Conservation (phyloP, 2,797 vertebrate species). For the Luscinia megarhynchos region DNA sequence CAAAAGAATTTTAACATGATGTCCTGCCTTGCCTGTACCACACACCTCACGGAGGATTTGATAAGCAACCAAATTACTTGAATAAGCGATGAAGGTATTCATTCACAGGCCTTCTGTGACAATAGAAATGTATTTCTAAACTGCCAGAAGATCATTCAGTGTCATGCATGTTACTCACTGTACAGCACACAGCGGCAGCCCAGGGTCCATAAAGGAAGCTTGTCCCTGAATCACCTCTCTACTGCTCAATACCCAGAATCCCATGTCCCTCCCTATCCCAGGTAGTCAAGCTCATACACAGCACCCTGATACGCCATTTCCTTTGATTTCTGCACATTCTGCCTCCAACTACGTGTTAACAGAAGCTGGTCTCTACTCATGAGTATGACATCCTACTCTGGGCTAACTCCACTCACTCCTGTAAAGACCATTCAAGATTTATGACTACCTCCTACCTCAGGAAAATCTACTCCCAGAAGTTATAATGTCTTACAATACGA, state of each 20-base stretch:
- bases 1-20: slow-evolving; percentile 27
- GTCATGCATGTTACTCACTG: background rate
- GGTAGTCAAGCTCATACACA: background rate
- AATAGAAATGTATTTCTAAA: background rate
- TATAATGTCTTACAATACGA: background rate
- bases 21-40: background rate
- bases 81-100: background rate
- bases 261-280: background rate
- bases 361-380: background rate
- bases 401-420: background rate
- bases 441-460: background rate
- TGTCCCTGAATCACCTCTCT: background rate
- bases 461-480: background rate
- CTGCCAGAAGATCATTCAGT: background rate
- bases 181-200: background rate
- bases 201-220: background rate
- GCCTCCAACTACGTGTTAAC: background rate
- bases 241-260: background rate
- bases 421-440: background rate
- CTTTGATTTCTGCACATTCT: background rate
- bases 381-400: background rate
- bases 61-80: background rate
- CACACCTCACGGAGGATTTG: background rate
- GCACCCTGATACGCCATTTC: background rate
- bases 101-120: background rate